Base-by-base conservation (phyloP, 2,797 vertebrate genomes). In the Margarornis squamiger region DNA sequence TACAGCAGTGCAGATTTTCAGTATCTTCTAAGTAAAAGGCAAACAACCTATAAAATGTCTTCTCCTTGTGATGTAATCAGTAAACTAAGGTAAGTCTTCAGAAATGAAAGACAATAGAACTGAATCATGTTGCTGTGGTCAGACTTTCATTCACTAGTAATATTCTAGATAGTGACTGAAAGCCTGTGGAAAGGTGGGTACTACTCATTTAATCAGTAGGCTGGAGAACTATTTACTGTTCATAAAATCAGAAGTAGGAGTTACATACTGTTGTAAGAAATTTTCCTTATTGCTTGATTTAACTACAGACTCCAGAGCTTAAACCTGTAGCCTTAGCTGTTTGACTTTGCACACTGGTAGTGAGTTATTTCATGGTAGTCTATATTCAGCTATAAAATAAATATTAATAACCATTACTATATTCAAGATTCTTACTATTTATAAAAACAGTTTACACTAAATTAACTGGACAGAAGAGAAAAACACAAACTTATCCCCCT, bases 401-500 rank as follows among this genome's bases (percentile, higher is more conserved):
- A 54, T 85, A 39, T 29, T 62, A 74, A 46, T n/a, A 52, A 26
- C 12, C 6, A 21, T 34, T 51, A 10, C 3, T 16, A 17, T 27
- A 43, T 38, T 89, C 23, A 93, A 71, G 2, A 43, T 57, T 76
- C 58, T 58, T 61, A n/a, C 8, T 46, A 54, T 4, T 22, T 46
- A 3, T 51, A 51, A 41, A 10, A 84, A 27, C 3, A 57, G 14
- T 29, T 85, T 41, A 43, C 11, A n/a, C 12, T 58, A 49, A 79
- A 66, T 73, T 48, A 52, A 68, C 9, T 17, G 7, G 14, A 68
- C 1, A 52, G n/a, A 51, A 54, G 16, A 26, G 73, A 58, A 83
- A 23, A 0, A 0, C 0, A 5, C 16, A 30, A 39, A 14, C 6
- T n/a, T 68, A 49, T 46, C 43, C 49, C 12, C 1, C 16, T 54